Evolutionary conservation across 2,888 invertebrate species (phyloP).

Genomic region (Coecobrya sp.): DNA sequence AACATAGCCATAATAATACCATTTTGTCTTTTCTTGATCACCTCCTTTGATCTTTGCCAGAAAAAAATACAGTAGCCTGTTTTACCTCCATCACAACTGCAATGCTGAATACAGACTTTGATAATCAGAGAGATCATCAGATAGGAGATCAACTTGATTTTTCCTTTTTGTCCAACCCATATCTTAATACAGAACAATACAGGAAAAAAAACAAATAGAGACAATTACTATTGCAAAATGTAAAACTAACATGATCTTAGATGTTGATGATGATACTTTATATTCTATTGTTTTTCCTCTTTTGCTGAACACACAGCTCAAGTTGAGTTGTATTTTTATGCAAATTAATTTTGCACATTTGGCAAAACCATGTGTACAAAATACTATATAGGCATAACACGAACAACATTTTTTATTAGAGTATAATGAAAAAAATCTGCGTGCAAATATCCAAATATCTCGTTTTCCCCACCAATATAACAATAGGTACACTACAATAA

Average conservation of each 20-base stretch:
- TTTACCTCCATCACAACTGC: background rate
- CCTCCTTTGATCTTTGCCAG: conserved; percentile 23
- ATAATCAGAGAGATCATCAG: conserved; percentile 18
- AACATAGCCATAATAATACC: background rate
- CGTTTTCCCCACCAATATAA: conserved; percentile 13
- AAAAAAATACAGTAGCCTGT: conserved; percentile 22
- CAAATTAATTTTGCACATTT: conserved; percentile 72
- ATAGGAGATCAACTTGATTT: background rate
- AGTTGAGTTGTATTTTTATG: conserved; percentile 52
- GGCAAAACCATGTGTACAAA: conserved; percentile 43
- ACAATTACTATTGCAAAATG: conserved; percentile 29
- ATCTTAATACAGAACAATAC: background rate
- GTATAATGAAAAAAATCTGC: background rate
- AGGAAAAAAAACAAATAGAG: conserved; percentile 2
- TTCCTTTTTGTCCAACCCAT: conserved; percentile 12
- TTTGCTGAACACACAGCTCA: background rate
- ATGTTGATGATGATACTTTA: background rate
- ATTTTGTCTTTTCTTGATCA: background rate
- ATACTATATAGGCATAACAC: background rate
- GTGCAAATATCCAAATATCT: background rate
- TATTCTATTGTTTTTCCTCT: conserved; percentile 16
- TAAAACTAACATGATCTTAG: conserved; percentile 12
- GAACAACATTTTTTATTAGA: conserved; percentile 10
- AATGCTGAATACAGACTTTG: background rate
- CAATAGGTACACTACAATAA: too few relatives aligned